These are phyloP conservation scores for Petroica traversi DNA, from an alignment of 2,113 vertebrate species.

Conservation along the genomic window DNA sequence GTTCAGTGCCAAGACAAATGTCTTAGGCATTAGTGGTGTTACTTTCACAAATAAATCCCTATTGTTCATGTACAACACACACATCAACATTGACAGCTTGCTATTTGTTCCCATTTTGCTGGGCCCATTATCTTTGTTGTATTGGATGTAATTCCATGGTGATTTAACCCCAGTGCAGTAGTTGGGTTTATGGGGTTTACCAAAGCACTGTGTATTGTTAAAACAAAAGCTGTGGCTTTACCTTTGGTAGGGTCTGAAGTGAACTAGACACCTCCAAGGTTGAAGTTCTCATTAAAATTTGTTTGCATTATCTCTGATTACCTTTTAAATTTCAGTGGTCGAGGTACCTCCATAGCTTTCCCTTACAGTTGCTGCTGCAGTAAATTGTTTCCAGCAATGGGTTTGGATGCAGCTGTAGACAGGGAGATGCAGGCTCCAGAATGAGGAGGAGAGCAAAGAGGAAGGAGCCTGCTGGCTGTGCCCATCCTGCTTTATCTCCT, in stretches of 20 bases:
- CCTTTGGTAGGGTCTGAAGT: neutral
- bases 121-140: neutral
- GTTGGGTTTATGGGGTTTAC: neutral
- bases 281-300: neutral
- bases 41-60: neutral
- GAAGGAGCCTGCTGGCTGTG: neutral
- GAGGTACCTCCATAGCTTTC: neutral
- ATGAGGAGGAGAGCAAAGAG: neutral
- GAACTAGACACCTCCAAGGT: neutral
- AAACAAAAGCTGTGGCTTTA: neutral
- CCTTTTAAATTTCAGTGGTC: neutral
- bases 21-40: neutral
- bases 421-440: neutral
- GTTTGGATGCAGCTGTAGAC: neutral
- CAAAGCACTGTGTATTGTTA: neutral
- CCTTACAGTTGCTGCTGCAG: neutral
- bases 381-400: neutral
- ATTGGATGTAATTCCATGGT: neutral
- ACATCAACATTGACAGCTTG: neutral
- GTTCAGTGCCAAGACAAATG: neutral
- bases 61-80: neutral
- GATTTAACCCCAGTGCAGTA: neutral
- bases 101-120: neutral
- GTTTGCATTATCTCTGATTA: neutral
- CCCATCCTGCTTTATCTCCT: neutral